Base-by-base conservation (phyloP, 2,888 invertebrate species). In the Trichogramma evanescens region DNA sequence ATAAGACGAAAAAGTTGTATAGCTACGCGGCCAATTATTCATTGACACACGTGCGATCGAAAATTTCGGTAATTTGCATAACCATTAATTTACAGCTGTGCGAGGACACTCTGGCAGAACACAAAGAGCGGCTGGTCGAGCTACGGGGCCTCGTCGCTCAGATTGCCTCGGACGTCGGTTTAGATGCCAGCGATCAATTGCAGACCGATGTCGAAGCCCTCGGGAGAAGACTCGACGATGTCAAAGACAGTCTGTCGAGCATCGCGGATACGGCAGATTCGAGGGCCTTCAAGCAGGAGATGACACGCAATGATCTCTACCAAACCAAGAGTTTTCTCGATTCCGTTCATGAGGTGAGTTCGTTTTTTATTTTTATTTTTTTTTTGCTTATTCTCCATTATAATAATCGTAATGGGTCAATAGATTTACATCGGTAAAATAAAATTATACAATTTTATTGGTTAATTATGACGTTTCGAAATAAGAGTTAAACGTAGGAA, bases 261-360 rank as follows among this genome's bases (percentile, higher is more conserved):
- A 78, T 92, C 66, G 90, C 89, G 1, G 88, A 90, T 76, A 86
- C 89, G 48, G 90, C 90, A 4, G 91, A 91, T 69, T 84, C 85
- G 39, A 81, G 87, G 64, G 86, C 86, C 63, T 81, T 68, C 72
- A 81, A 81, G 66, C 81, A 82, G 59, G 79, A 81, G 62, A 79
- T 82, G 63, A 79, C 83, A 49, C 80, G 81, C 51, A 80, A 81
- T 58, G 83, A 85, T 73, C 78, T 86, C 56, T 80, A 79, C 59
- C 81, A 82, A 67, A 82, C 85, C 53, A 84, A 82, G 71, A 77
- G 76, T 61, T 85, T 85, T 79, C 81, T 91, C 67, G 85, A 86
- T 70, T 85, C 87, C 67, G 88, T 91, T 74, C 86, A 88, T 82
- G 86, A 89, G 85, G 91, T 90, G 73, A 75, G 81, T 67, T 39